phyloP scores from a whole-genome alignment of 1,140 invertebrate genomes.

The Diorhabda carinulata region DNA sequence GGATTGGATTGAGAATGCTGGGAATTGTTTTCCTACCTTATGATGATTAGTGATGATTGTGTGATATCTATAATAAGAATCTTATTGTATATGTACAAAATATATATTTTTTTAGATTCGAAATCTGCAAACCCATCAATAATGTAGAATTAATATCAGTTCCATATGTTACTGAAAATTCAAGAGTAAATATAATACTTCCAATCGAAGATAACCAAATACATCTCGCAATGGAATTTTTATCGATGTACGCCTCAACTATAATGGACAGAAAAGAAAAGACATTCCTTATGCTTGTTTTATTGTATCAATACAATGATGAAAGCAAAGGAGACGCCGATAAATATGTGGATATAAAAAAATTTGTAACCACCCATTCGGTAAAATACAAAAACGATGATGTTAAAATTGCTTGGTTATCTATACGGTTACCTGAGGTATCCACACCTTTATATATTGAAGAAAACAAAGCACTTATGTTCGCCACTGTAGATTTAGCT shows the following conservation, averaged over 20 bases:
- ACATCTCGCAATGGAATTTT: slow-evolving; percentile 57
- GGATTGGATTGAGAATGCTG: too few relatives aligned
- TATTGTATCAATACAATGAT: slow-evolving; percentile 48
- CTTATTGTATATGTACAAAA: too few relatives aligned
- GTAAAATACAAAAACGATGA: slow-evolving; percentile 67
- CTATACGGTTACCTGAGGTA: slow-evolving; percentile 57
- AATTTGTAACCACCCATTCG: slow-evolving; percentile 56
- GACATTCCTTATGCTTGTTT: slow-evolving; percentile 67
- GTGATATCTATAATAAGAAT: too few relatives aligned
- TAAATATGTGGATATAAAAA: slow-evolving; percentile 63
- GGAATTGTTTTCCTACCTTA: too few relatives aligned
- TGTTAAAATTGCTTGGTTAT: slow-evolving; percentile 67
- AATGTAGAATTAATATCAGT: slow-evolving; percentile 80
- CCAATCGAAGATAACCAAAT: slow-evolving; percentile 56
- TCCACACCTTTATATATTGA: slow-evolving; percentile 26
- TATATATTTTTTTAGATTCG: slow-evolving; percentile 48
- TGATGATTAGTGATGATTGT: too few relatives aligned
- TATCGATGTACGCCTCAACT: slow-evolving; percentile 64
- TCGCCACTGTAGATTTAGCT: slow-evolving; percentile 68
- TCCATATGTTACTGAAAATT: slow-evolving; percentile 88
- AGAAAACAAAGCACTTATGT: slow-evolving; percentile 53
- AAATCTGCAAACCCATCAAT: slow-evolving; percentile 75
- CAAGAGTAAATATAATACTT: slow-evolving; percentile 71
- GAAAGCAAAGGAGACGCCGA: slow-evolving; percentile 63
- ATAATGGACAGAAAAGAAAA: slow-evolving; percentile 76